Evolutionary conservation across 2,113 vertebrate species (phyloP), one percentile per base, ranked within the genome.

Genomic region (Glaucidium brasilianum): DNA sequence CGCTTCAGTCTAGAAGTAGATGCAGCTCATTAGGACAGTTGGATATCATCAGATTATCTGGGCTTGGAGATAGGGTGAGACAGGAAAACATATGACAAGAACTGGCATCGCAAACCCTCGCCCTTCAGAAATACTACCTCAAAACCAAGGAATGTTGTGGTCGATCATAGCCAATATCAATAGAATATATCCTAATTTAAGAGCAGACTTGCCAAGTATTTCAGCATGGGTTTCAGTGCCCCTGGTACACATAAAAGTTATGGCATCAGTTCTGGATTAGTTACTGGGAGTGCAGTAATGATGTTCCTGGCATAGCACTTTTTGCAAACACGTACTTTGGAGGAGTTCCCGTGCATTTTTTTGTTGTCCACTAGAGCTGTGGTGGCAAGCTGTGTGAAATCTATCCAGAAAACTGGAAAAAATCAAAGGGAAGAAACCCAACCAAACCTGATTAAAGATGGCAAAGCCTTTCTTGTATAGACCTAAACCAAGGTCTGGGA

Each of bases 61-160:
- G 84, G 94, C 86, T 95, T 37, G 90, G 78, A 93, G 88, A 93
- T 96, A 88, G 93, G 90, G 90, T 88, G 82, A 97, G 93, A 97
- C 90, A 96, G 94, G 94, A 97, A 97, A 97, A 96, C 85, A 96
- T 79, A 92, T 86, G 85, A 96, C 93, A 94, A 93, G 90, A 94
- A 86, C 82, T 96, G 92, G 94, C 95, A 97, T 76, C 0, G 0
- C 74, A 88, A 95, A 85, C 60, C 43, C 63, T 94, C 50, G 77
- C 58, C 77, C 55, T 91, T 82, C 86, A 89, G 73, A 95, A 96
- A 82, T 94, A 89, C 84, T 96, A 94, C 92, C 96, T 97, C 94
- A 96, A 97, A 97, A 88, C 90, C 92, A 80, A 95, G 62, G 95
- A 96, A 97, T 96, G 96, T 69, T 94, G 66, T 62, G 53, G 94